Evolutionary conservation across 2,797 vertebrate genomes (phyloP).

Genomic region (Rallus crepitans): DNA sequence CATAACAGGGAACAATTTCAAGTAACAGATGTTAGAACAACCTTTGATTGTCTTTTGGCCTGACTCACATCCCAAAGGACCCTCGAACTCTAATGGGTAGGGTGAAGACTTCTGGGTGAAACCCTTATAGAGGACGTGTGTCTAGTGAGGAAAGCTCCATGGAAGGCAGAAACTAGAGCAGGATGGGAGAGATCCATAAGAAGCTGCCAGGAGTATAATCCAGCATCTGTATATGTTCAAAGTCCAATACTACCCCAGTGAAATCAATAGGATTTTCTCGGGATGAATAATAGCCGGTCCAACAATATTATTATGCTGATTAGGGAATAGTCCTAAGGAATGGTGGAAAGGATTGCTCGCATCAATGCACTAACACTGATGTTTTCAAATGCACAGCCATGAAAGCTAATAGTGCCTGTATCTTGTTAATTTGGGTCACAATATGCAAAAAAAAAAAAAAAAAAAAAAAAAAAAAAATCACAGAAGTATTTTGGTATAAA

Average conservation of each 20-base stretch:
- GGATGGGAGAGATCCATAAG: conserved; percentile 29
- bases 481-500: not conserved
- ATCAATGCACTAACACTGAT: not conserved
- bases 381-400: not conserved
- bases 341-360: not conserved
- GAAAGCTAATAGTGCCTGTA: not conserved
- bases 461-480: not conserved
- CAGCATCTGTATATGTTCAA: conserved; percentile 42
- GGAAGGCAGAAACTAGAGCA: not conserved
- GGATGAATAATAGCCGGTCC: conserved; percentile 20
- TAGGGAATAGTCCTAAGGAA: not conserved
- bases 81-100: not conserved
- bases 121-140: not conserved
- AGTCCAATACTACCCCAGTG: not conserved
- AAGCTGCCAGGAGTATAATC: conserved; percentile 50
- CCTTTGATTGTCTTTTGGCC: conserved; percentile 48
- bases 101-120: conserved; percentile 13
- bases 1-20: conserved; percentile 14
- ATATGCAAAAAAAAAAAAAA: not conserved
- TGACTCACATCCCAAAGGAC: conserved; percentile 3
- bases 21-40: conserved; percentile 34
- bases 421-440: not conserved
- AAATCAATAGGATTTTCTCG: conserved; percentile 58
- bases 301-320: conserved; percentile 32
- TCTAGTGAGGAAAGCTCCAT: not conserved